These are phyloP conservation scores for Muscidifurax raptorellus DNA, from an alignment of 1,140 invertebrate genomes.

Conservation along the genomic window DNA sequence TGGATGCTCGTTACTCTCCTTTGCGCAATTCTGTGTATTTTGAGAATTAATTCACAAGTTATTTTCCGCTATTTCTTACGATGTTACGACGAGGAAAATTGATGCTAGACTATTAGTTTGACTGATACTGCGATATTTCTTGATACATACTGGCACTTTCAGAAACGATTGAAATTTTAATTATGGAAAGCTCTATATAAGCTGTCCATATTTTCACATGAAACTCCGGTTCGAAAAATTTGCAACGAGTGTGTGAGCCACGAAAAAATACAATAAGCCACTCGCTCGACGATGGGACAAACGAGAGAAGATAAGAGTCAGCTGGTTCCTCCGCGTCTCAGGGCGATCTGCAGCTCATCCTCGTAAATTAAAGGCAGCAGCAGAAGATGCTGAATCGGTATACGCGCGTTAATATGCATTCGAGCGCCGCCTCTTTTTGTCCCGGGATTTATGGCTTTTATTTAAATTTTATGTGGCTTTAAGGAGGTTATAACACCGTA, in stretches of 20 bases:
- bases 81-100: no score
- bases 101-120: no score
- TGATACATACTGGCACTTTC: no score
- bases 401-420: background rate
- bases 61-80: background rate
- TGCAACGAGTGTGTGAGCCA: no score
- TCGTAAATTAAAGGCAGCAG: background rate
- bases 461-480: background rate
- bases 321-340: background rate
- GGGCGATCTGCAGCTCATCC: background rate
- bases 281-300: background rate
- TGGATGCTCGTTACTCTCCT: background rate
- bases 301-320: background rate
- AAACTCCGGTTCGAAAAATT: no score
- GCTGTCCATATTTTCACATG: no score
- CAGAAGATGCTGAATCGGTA: background rate
- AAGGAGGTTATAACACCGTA: background rate
- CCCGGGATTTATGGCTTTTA: background rate
- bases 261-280: background rate
- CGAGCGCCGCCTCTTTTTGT: background rate
- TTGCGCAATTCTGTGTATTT: background rate
- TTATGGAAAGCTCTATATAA: no score
- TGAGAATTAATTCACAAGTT: background rate
- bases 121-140: no score
- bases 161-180: no score